Evolutionary conservation across 2,797 vertebrate genomes (phyloP).

Genomic region (Lagodon rhomboides): DNA sequence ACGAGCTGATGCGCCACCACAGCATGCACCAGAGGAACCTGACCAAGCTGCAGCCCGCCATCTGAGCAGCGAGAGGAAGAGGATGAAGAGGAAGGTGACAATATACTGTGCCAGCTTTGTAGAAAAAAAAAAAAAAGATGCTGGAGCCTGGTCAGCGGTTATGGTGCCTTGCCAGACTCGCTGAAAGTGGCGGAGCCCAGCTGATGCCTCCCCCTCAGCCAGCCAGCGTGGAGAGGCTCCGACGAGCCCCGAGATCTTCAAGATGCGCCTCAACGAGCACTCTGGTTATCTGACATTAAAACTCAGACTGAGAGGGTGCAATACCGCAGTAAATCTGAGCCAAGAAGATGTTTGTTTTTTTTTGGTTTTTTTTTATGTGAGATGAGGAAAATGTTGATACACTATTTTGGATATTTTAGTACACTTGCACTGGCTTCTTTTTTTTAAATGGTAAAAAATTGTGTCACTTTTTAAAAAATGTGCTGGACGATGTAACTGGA

Average conservation of each 20-base stretch:
- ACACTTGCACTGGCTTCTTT: conserved; percentile 78
- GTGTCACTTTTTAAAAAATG: conserved; percentile 59
- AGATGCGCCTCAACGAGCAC: conserved; percentile 42
- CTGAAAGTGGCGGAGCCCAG: conserved; percentile 53
- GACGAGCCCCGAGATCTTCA: conserved; percentile 35
- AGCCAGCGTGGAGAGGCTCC: conserved; percentile 31
- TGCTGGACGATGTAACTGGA: conserved; percentile 77
- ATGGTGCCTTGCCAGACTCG: conserved; percentile 62
- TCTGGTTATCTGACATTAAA: conserved; percentile 42
- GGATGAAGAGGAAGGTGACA: conserved; percentile 67
- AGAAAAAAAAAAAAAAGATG: conserved; percentile 52
- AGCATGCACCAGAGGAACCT: conserved; percentile 99
- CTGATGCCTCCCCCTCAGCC: conserved; percentile 54
- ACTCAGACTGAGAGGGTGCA: conserved; percentile 37
- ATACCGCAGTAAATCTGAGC: conserved; percentile 64
- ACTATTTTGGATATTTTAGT: conserved; percentile 61
- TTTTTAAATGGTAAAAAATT: conserved; percentile 33
- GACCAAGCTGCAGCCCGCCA: conserved; percentile 95
- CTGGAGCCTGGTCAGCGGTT: conserved; percentile 75
- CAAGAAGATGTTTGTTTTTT: conserved; percentile 49
- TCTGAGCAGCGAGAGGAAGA: conserved; percentile 84
- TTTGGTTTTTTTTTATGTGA: conserved; percentile 20
- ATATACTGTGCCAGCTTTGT: conserved; percentile 63
- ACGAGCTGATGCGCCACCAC: conserved; percentile 98
- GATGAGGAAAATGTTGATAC: conserved; percentile 60